Evolutionary conservation across 1,140 invertebrate species (phyloP), one percentile per base, ranked within the genome.

Genomic region (Melipona quadrifasciata): DNA sequence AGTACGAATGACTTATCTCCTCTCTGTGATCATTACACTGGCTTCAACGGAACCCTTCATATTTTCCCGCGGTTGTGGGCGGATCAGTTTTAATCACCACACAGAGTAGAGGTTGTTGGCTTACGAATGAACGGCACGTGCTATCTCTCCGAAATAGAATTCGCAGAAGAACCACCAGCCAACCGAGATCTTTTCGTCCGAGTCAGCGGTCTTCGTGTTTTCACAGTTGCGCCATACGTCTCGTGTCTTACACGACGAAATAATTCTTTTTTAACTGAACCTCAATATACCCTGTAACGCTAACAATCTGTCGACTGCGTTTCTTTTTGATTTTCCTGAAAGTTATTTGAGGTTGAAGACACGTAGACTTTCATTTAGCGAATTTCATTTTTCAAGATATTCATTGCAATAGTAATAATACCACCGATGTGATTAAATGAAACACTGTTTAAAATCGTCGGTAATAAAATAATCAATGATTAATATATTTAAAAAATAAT

Each of bases 71-170:
- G 53, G 75, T 64, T 57, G 53, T 74, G 67, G 78, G 65, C 68
- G 82, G 71, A 80, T 89, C 84, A 85, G 85, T 85, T 75, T 85
- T 85, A 81, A 90, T 89, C 75, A 76, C 65, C 75, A 74, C 68
- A 21, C n/a, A 65, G 17, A 67, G 47, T 34, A 47, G 70, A 53
- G 61, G 31, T 82, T 78, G 74, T 87, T 88, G 85, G 85, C 87
- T 79, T 79, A 68, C 31, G 53, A 57, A 34, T 64, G 80, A 77
- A 39, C 47, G 80, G 71, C 73, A 68, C 77, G 51, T 84, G 82
- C 57, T 64, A 21, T 34, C 14, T 53, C 75, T 65, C 68, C 34
- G 79, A 84, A 86, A 89, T 89, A 88, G 86, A 89, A 82, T 89
- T 89, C 87, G 74, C 79, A 47, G 87, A 89, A 88, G 80, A 80